These are phyloP conservation scores for Clytia hemisphaerica DNA, from an alignment of 30 jellyfish, hydroid and myxozoan genomes.

Conservation along the genomic window DNA sequence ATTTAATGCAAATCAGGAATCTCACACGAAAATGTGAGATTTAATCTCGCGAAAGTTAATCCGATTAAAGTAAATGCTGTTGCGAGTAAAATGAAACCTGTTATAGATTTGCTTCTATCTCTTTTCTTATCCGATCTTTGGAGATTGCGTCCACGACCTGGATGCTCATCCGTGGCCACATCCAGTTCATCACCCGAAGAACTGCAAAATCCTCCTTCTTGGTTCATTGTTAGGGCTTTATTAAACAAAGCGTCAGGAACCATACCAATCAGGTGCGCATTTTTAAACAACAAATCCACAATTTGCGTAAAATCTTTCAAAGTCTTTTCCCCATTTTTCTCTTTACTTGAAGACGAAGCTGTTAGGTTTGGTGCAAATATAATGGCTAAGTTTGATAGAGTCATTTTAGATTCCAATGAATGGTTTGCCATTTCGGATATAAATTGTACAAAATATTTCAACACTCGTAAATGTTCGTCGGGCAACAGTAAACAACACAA, in stretches of 20 bases:
- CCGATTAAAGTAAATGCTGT: too few relatives aligned
- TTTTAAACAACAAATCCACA: slow-evolving; percentile 69
- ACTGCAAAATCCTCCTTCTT: slow-evolving; percentile 55
- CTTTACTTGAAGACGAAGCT: slow-evolving; percentile 50
- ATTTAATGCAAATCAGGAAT: too few relatives aligned
- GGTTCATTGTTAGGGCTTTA: slow-evolving; percentile 49
- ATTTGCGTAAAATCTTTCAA: slow-evolving; percentile 82
- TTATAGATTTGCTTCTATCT: slow-evolving; percentile 78
- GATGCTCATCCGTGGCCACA: slow-evolving; percentile 12
- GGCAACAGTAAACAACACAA: slow-evolving; percentile 86
- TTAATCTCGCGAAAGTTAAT: too few relatives aligned
- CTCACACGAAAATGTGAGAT: too few relatives aligned
- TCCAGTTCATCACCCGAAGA: slow-evolving; percentile 98
- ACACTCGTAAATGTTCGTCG: slow-evolving; percentile 79
- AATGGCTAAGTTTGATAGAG: slow-evolving; percentile 81
- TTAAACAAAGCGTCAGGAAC: slow-evolving; percentile 69
- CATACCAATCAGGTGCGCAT: slow-evolving; percentile 59
- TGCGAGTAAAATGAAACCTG: slow-evolving; percentile 78
- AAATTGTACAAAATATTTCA: slow-evolving; percentile 65
- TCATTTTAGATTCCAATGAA: slow-evolving; percentile 90
- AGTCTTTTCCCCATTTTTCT: slow-evolving; percentile 66
- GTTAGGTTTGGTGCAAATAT: slow-evolving; percentile 88
- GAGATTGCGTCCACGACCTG: slow-evolving; percentile 19
- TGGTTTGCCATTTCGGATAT: slow-evolving; percentile 82
- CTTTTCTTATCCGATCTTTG: slow-evolving; percentile 45